Evolutionary conservation across 2,888 invertebrate species (phyloP).

Genomic region (Lycocerus yunnanus): DNA sequence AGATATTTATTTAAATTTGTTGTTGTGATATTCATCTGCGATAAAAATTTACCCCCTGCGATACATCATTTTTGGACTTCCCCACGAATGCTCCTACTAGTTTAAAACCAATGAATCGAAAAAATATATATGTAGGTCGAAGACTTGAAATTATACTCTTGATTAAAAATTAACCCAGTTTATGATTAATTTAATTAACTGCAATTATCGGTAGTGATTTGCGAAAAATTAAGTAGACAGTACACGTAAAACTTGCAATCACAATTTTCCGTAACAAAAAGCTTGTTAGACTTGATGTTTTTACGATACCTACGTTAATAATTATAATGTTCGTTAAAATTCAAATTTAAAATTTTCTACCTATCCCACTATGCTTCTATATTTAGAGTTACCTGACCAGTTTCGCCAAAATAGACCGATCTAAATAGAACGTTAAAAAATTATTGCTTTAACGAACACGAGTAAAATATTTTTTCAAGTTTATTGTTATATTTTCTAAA

Average conservation of each 20-base stretch:
- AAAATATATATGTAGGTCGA: background rate
- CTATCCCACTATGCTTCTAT: slow-evolving; percentile 5
- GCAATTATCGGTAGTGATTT: background rate
- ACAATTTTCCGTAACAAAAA: background rate
- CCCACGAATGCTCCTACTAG: no score
- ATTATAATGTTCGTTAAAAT: background rate
- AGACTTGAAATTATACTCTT: slow-evolving; percentile 2
- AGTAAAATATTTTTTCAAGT: background rate
- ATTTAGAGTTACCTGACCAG: slow-evolving; percentile 22
- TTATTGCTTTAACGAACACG: background rate
- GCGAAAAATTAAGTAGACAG: background rate
- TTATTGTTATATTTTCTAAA: background rate
- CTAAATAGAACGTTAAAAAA: background rate
- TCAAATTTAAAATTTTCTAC: background rate
- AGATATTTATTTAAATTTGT: background rate
- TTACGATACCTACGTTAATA: background rate
- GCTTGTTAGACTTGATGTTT: background rate
- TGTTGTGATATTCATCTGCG: no score
- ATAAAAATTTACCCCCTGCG: no score
- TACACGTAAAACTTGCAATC: background rate
- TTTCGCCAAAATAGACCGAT: background rate
- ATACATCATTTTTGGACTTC: no score
- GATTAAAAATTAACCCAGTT: slow-evolving; percentile 18
- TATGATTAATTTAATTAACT: slow-evolving; percentile 1
- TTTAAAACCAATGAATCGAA: background rate